Evolutionary conservation across 2,113 vertebrate species (phyloP).

Genomic region (Sebastes schlegelii): DNA sequence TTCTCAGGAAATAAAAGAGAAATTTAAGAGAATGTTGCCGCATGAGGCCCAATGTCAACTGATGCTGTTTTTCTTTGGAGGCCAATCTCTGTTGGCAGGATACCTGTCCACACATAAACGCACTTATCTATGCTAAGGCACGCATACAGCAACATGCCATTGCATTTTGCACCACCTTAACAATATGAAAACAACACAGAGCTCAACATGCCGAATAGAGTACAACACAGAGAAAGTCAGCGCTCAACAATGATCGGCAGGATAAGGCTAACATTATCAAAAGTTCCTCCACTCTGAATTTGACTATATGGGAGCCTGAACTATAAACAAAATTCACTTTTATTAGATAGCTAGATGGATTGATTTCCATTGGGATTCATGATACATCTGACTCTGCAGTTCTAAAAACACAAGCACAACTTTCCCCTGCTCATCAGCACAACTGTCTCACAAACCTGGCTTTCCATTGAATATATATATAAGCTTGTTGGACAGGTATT

Average conservation of each 20-base stretch:
- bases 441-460: constrained; percentile 26
- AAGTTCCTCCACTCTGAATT: background rate
- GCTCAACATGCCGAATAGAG: background rate
- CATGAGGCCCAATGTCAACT: background rate
- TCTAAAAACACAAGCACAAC: constrained; percentile 14
- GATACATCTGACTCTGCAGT: constrained; percentile 32
- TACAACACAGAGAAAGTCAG: background rate
- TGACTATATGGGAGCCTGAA: background rate
- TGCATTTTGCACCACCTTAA: background rate
- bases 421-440: constrained; percentile 36
- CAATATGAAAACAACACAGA: background rate
- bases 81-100: background rate
- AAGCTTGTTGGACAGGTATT: constrained; percentile 19
- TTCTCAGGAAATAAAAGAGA: background rate
- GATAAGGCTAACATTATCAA: background rate
- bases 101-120: background rate
- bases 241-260: background rate
- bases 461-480: background rate
- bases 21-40: background rate
- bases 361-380: background rate
- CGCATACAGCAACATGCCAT: background rate
- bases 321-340: background rate
- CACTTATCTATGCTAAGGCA: background rate
- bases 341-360: constrained; percentile 4
- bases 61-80: background rate